Base-by-base conservation (phyloP, 92 coral and sea anemone species). In the Meandrina meandrites region DNA sequence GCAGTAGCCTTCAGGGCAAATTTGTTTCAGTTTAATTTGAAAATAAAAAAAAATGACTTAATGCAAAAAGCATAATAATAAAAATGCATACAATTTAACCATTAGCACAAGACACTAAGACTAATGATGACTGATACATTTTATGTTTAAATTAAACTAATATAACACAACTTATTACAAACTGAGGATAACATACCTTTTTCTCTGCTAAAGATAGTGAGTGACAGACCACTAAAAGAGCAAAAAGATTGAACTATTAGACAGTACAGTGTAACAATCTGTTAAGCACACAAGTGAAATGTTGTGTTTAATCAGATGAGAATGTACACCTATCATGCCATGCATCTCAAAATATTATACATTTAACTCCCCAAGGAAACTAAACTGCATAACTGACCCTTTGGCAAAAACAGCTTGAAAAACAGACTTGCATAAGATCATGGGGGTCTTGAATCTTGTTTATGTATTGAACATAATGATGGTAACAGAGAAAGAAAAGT, bases 191-290 rank as follows among this genome's bases (percentile, higher is more conserved):
- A 66, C 34, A 10, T 79, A 95, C 99, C 94, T 95, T 94, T 86
- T 93, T 95, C 70, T 97, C 99, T 72, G 99, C 99, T 67, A 81
- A 84, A n/a, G 86, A 86, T 78, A 91, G 53, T 37, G 94, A 75
- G 82, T 91, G 78, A 79, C 92, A 86, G 37, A 71, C 54, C 72
- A 42, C 98, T 90, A 47, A 24, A 85, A 79, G 21, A 24, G 37
- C 12, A 45, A 84, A 42, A 58, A 22, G 53, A 22, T 70, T 5
- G 37, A 51, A 73, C 35, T 22, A 53, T 48, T 27, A 53, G 71
- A 53, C 30, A 35, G 51, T 24, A 8, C 16, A 6, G 13, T 21
- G 8, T 8, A 73, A 11, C 1, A 17, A 9, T 35, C 21, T 19
- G 35, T 66, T 66, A 66, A 56, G 24, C 37, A 8, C 48, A 13